A percentile compares a stretch with the other conserved stretches of the same genome.
Evolutionary conservation across 2,113 vertebrate genomes (phyloP).

Genomic region (Dasyornis broadbenti): DNA sequence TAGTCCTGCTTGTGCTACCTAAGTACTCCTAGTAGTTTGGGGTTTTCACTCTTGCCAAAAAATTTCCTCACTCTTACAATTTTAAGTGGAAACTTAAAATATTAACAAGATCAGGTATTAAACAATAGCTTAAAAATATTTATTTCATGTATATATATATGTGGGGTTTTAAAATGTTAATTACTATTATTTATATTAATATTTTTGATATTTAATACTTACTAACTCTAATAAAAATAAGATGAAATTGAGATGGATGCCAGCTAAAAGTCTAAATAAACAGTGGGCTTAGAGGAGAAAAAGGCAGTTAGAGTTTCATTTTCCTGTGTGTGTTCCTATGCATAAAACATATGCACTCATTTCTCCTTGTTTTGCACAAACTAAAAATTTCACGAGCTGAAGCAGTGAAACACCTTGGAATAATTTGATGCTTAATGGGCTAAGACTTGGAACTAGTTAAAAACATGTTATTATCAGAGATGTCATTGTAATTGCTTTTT

Average conservation of each 20-base stretch:
- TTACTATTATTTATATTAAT: background rate
- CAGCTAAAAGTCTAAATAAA: background rate
- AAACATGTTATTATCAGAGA: background rate
- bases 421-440: background rate
- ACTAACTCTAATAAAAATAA: background rate
- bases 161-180: background rate
- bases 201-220: background rate
- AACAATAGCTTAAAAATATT: background rate
- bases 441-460: background rate
- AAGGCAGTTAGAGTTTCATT: background rate
- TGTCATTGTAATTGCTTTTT: background rate
- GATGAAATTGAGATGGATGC: background rate
- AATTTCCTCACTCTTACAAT: background rate
- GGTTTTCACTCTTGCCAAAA: background rate
- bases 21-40: background rate
- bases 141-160: background rate
- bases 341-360: background rate
- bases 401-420: background rate
- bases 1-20: background rate
- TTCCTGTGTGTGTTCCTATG: rapidly evolving
- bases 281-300: background rate
- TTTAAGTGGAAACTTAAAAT: background rate
- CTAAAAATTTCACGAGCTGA: background rate
- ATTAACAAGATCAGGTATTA: background rate
- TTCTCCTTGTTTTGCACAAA: background rate